Percentiles rank a stretch among this genome's conserved stretches.
Conservation (phyloP, 92 coral and sea anemone genomes). For the Ricordea florida region DNA sequence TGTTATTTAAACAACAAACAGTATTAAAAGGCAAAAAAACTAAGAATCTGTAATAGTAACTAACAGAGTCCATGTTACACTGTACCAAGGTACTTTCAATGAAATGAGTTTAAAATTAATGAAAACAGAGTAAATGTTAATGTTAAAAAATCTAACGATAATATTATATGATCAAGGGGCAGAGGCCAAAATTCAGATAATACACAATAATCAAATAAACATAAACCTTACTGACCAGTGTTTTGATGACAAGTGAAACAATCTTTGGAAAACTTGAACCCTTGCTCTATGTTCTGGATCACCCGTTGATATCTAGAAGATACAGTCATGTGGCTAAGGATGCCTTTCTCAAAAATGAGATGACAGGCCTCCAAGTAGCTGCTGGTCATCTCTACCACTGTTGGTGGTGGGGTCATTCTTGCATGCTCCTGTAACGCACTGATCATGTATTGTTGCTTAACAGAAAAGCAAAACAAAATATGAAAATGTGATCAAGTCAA, state of each 20-base stretch:
- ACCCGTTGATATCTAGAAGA: conserved; percentile 14
- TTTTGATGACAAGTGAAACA: conserved; percentile 32
- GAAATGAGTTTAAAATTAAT: too few relatives aligned
- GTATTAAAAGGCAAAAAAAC: too few relatives aligned
- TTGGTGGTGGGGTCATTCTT: conserved; percentile 9
- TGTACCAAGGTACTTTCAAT: too few relatives aligned
- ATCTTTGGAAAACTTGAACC: conserved; percentile 42
- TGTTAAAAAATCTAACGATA: background rate
- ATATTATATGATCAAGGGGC: background rate
- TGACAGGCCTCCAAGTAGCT: conserved; percentile 55
- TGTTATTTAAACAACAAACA: too few relatives aligned
- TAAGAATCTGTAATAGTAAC: too few relatives aligned
- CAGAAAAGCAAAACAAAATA: too few relatives aligned
- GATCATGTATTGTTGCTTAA: conserved; percentile 47
- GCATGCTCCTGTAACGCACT: conserved; percentile 39
- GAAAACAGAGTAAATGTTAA: too few relatives aligned
- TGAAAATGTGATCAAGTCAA: too few relatives aligned
- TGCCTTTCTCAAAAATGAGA: conserved; percentile 51
- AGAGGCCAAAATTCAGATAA: background rate
- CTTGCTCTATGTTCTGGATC: conserved; percentile 31
- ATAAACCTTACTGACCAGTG: conserved; percentile 1
- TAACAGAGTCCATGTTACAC: too few relatives aligned
- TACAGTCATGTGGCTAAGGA: conserved; percentile 30
- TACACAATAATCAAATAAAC: background rate
- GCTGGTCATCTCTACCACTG: conserved; percentile 12